phyloP scores from a whole-genome alignment of 1,140 invertebrate genomes.

The Steinernema khuongi region DNA sequence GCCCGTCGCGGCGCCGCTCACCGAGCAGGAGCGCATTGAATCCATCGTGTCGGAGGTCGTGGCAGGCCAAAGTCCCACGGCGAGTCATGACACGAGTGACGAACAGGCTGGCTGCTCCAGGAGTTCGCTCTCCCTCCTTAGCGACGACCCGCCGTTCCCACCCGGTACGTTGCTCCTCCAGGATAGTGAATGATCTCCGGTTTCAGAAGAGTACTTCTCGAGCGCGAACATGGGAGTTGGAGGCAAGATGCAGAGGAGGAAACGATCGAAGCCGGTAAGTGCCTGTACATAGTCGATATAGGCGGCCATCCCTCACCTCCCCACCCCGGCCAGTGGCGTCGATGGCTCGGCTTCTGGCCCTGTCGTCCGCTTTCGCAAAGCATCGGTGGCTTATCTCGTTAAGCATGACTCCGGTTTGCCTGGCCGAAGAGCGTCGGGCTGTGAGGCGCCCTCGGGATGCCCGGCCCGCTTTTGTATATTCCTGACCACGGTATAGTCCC shows the following conservation, averaged over 20 bases:
- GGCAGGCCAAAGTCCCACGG: not conserved
- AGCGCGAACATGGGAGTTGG: not conserved
- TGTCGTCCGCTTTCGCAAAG: too few species aligned
- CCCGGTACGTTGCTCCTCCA: not conserved
- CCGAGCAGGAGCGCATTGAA: not conserved
- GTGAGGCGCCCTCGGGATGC: too few species aligned
- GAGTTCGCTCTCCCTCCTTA: not conserved
- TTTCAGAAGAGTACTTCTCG: not conserved
- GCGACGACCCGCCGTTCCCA: constrained; percentile 3
- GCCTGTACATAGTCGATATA: too few species aligned
- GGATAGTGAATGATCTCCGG: not conserved
- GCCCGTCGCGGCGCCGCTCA: too few species aligned
- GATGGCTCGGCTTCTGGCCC: too few species aligned
- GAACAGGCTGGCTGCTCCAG: not conserved
- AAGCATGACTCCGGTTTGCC: too few species aligned
- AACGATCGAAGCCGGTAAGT: not conserved
- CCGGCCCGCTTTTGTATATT: constrained; percentile 44
- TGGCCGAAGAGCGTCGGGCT: too few species aligned
- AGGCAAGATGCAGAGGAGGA: constrained; percentile 27
- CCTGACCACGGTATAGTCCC: constrained; percentile 34
- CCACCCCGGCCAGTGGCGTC: too few species aligned
- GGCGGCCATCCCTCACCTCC: not conserved
- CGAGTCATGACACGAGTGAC: not conserved
- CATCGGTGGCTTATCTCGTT: too few species aligned
- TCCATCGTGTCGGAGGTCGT: not conserved